A percentile compares a stretch with the other conserved stretches of the same genome.
Conservation (phyloP, 2,797 vertebrate species). For the Acipenser transmontanus region DNA sequence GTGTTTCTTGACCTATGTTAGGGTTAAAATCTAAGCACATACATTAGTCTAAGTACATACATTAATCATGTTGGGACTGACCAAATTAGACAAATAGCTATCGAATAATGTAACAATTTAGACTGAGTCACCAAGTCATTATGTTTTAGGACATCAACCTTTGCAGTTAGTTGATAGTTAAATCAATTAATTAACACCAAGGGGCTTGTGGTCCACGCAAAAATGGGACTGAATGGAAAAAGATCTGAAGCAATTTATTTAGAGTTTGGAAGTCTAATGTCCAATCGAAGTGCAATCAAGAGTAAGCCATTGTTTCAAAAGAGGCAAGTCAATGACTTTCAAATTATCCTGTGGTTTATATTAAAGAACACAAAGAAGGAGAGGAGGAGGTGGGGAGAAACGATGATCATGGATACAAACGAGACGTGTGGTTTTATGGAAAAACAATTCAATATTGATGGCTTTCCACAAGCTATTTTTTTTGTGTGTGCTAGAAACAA, state of each 20-base stretch:
- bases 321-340: conserved; percentile 42
- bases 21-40: too few species aligned
- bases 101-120: background rate
- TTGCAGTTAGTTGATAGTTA: conserved; percentile 43
- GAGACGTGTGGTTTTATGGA: too few species aligned
- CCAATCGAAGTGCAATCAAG: conserved; percentile 58
- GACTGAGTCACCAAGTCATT: background rate
- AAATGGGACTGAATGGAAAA: conserved; percentile 52
- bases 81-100: too few species aligned
- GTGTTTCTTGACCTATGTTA: too few species aligned
- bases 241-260: conserved; percentile 51
- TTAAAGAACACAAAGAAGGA: conserved; percentile 24
- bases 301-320: conserved; percentile 51
- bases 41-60: too few species aligned
- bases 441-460: too few species aligned
- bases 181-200: conserved; percentile 53
- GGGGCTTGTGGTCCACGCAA: conserved; percentile 38
- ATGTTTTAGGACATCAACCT: conserved; percentile 10
- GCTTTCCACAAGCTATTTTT: too few species aligned
- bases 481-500: too few species aligned
- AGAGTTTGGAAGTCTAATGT: conserved; percentile 47
- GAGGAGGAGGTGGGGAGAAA: conserved; percentile 19
- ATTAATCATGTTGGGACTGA: too few species aligned
- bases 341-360: conserved; percentile 34
- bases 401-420: conserved; percentile 13